Base-by-base conservation (phyloP, 2,113 vertebrate species). In the Laterallus jamaicensis region DNA sequence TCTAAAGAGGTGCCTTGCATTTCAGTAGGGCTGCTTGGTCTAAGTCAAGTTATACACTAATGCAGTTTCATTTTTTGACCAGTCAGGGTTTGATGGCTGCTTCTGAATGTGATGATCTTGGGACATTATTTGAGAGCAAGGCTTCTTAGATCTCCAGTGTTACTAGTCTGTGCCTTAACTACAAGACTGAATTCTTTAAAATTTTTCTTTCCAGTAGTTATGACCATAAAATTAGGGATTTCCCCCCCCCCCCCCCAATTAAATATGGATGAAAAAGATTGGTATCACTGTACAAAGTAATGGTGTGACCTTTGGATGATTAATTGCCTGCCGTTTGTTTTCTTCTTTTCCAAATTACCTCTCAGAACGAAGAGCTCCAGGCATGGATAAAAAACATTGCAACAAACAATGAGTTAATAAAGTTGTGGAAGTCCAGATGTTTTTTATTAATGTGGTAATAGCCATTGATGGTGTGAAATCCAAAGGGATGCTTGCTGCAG, bases 341-440 rank as follows among this genome's bases (percentile, higher is more conserved):
- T 54, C 42, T 82, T 84, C 70, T 32, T 93, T 96, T 96, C 70
- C 70, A 90, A 39, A 94, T 92, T 95, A 44, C 82, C 32, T 79
- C 78, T 94, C 64, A 89, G 20, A 88, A 50, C 0, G 11, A 70
- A 75, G 50, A 91, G 52, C 37, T 95, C n/a, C 18, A 68, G 40
- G 60, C 14, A 15, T 88, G 81, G 55, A 60, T 94, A 90, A 93
- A 81, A 75, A 71, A 10, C 10, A 8, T 67, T 95, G 71, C 75
- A 92, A 58, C 28, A 82, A 81, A 44, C 21, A 39, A 19, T 73
- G 62, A 83, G 39, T 25, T 90, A 31, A 50, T 86, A 79, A 85
- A 94, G 28, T 32, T 81, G 11, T 83, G 35, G 44, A 89, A 63
- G 32, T 54, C 88, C 77, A 90, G 39, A 66, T 93, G 52, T 76